phyloP scores from a whole-genome alignment of 2,888 invertebrate genomes.

The Mellilla xanthometata region DNA sequence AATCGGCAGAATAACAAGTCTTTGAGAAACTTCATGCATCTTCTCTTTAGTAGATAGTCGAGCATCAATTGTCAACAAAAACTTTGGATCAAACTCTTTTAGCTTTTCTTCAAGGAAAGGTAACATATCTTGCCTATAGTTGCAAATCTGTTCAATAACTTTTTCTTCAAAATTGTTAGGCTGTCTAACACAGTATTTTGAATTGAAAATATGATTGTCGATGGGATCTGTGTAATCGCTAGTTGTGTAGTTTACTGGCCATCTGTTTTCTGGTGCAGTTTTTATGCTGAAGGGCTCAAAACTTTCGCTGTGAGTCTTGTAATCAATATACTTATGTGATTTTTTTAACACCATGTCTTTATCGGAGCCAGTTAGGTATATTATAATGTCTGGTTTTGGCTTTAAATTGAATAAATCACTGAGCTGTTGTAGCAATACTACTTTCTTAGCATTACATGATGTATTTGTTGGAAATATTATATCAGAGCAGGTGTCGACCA shows the following conservation, averaged over 20 bases:
- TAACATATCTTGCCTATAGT: conserved; percentile 67
- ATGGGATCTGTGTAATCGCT: conserved; percentile 45
- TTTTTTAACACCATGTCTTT: conserved; percentile 74
- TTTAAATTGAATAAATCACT: conserved; percentile 53
- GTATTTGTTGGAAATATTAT: conserved; percentile 43
- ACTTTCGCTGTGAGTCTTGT: conserved; percentile 34
- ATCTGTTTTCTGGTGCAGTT: conserved; percentile 44
- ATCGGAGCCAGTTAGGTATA: conserved; percentile 81
- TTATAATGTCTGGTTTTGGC: conserved; percentile 73
- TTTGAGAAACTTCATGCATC: conserved; percentile 72
- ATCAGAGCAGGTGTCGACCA: conserved; percentile 54
- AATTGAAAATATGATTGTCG: conserved; percentile 46
- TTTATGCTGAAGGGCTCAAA: conserved; percentile 43
- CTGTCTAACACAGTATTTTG: conserved; percentile 72
- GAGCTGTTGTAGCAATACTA: conserved; percentile 52
- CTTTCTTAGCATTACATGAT: conserved; percentile 47
- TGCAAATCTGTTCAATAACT: conserved; percentile 72
- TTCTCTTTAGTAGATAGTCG: conserved; percentile 69
- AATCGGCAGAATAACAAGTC: conserved; percentile 53
- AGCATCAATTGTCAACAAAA: conserved; percentile 83
- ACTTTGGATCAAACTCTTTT: conserved; percentile 76
- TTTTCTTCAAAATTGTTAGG: conserved; percentile 70
- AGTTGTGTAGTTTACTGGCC: conserved; percentile 58
- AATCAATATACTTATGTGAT: conserved; percentile 56
- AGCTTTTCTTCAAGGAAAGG: conserved; percentile 76